These are phyloP conservation scores for Solenopsis invicta DNA, from an alignment of 1,140 invertebrate genomes.

Conservation along the genomic window DNA sequence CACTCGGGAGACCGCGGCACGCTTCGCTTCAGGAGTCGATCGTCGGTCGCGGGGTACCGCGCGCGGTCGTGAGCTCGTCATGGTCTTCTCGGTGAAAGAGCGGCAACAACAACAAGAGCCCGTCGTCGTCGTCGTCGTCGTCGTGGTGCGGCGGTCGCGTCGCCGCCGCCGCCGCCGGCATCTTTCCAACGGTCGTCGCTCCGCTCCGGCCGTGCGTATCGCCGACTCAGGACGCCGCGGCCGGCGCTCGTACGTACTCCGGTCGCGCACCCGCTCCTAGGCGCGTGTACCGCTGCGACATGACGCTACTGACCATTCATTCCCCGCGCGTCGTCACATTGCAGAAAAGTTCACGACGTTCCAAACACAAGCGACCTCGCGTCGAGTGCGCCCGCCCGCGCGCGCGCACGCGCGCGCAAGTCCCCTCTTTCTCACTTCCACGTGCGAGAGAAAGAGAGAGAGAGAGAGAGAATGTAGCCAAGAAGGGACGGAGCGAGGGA, in stretches of 20 bases:
- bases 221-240: conserved; percentile 55
- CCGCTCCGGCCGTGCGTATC: conserved; percentile 16
- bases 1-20: conserved; percentile 26
- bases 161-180: conserved; percentile 81
- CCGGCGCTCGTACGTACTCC: conserved; percentile 41
- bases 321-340: conserved; percentile 71
- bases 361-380: conserved; percentile 71
- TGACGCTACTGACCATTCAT: conserved; percentile 75
- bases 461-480: conserved; percentile 20
- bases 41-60: conserved; percentile 9
- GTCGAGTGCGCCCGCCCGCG: conserved; percentile 48
- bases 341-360: conserved; percentile 69
- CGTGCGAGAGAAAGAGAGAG: conserved; percentile 33
- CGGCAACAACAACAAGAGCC: conserved; percentile 65
- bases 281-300: conserved; percentile 71
- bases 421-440: neutral
- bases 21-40: neutral
- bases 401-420: conserved; percentile 44
- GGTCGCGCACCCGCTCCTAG: conserved; percentile 69
- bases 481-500: neutral
- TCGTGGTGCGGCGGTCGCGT: conserved; percentile 65
- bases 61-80: conserved; percentile 16
- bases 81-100: conserved; percentile 24
- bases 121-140: conserved; percentile 29
- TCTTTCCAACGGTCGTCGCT: conserved; percentile 68